Base-by-base conservation (phyloP, 2,888 invertebrate genomes). In the Perizoma flavofasciatum region DNA sequence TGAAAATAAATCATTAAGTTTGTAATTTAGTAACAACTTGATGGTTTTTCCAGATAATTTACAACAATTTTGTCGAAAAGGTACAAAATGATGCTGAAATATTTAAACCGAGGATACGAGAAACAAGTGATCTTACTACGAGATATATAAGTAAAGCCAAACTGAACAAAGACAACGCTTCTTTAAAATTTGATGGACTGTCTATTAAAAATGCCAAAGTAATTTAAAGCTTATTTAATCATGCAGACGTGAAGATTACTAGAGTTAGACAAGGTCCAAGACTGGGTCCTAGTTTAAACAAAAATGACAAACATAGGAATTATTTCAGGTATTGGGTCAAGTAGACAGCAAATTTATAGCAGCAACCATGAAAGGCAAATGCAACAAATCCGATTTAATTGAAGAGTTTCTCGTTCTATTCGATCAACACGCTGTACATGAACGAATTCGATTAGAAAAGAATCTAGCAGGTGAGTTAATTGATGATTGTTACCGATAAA, bases 351-450 rank as follows among this genome's bases (percentile, higher is more conserved):
- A 96, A 83, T 95, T 96, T 71, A 95, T 96, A 69, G 93, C 93
- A 32, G 92, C 93, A n/a, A 76, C 86, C 56, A 74, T 91, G 60
- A 72, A 73, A 61, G 81, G 77, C 4, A 81, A 65, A 58, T 67
- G 59, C 50, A 49, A 62, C 47, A 69, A 78, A 43, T 43, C 47
- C 39, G 79, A 83, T 51, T 80, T 88, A 66, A 77, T 82, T 55
- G 88, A 78, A 22, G 83, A 92, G 67, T 83, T 93, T 58, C 75
- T 97, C 22, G 89, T 96, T 39, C 74, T 96, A 39, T 95, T 97
- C 81, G 98, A 98, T 86, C 98, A 97, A 84, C 98, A 98, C 87
- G 97, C 97, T 45, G 95, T 96, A 35, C 95, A 97, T 82, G 98
- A 98, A 88, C 93, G 98, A 79, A 94, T 97, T 63, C 92, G 95